Evolutionary conservation across 2,797 vertebrate species (phyloP).

Genomic region (Varecia variegata): DNA sequence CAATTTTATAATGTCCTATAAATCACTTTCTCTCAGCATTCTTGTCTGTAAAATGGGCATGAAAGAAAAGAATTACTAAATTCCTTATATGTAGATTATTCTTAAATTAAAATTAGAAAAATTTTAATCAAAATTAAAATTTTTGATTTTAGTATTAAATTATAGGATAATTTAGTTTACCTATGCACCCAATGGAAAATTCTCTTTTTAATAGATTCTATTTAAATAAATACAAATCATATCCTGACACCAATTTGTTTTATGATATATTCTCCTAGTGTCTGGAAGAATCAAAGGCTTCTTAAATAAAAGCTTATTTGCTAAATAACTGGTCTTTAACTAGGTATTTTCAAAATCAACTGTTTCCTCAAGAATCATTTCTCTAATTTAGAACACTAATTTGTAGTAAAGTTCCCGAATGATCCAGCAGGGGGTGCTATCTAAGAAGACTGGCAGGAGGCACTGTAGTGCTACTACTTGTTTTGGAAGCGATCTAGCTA

Average conservation of each 20-base stretch:
- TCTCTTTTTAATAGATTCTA: background rate
- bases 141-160: background rate
- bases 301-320: background rate
- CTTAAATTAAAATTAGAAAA: background rate
- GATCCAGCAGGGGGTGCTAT: slow-evolving; percentile 66
- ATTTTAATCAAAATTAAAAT: background rate
- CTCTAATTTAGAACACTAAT: background rate
- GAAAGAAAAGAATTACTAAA: background rate
- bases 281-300: background rate
- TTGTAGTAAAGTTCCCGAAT: slow-evolving; percentile 15
- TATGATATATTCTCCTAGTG: background rate
- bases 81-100: background rate
- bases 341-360: background rate
- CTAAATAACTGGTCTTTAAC: background rate
- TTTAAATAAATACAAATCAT: background rate
- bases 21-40: background rate
- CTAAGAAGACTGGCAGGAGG: slow-evolving; percentile 16
- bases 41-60: background rate
- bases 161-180: background rate
- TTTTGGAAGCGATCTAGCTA: slow-evolving; percentile 23
- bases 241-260: background rate
- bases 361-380: background rate
- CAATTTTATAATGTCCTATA: background rate
- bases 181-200: background rate
- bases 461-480: background rate